A percentile compares a stretch with the other conserved stretches of the same genome.
These are phyloP conservation scores for Discoglossus pictus DNA, from an alignment of 2,797 vertebrate genomes.

Conservation along the genomic window DNA sequence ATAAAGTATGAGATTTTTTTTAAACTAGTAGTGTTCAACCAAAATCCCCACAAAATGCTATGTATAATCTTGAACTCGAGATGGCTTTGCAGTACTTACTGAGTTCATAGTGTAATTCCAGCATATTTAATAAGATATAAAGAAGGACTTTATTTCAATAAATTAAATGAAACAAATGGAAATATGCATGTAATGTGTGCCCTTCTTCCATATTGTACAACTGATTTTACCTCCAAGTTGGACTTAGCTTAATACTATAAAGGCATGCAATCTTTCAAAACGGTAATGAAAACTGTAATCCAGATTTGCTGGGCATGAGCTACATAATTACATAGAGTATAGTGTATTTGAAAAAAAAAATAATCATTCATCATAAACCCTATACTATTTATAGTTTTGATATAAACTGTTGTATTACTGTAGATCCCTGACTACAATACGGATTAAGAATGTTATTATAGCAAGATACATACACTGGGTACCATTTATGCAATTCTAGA, in stretches of 20 bases:
- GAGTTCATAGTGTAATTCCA: too few species aligned
- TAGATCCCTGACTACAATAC: conserved; percentile 2
- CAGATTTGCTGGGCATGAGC: conserved; percentile 75
- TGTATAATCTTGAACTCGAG: too few species aligned
- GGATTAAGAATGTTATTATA: conserved; percentile 16
- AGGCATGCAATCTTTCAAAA: conserved; percentile 73
- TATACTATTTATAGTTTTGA: conserved; percentile 61
- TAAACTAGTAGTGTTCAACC: too few species aligned
- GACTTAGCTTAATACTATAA: conserved; percentile 74
- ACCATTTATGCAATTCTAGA: conserved; percentile 5
- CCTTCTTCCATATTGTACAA: conserved; percentile 64
- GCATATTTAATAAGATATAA: too few species aligned
- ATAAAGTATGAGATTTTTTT: too few species aligned
- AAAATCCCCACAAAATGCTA: too few species aligned
- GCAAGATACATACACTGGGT: conserved; percentile 1
- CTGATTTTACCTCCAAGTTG: conserved; percentile 67
- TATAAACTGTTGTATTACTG: conserved; percentile 31
- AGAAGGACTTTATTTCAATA: too few species aligned
- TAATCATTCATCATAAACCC: conserved; percentile 71
- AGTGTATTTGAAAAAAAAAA: conserved; percentile 63
- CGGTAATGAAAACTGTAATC: conserved; percentile 80
- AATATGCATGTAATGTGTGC: too few species aligned
- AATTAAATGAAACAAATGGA: too few species aligned
- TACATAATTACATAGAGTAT: conserved; percentile 73
- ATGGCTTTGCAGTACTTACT: too few species aligned